Base-by-base conservation (phyloP, 92 coral and sea anemone species). In the Actinernus sp. region DNA sequence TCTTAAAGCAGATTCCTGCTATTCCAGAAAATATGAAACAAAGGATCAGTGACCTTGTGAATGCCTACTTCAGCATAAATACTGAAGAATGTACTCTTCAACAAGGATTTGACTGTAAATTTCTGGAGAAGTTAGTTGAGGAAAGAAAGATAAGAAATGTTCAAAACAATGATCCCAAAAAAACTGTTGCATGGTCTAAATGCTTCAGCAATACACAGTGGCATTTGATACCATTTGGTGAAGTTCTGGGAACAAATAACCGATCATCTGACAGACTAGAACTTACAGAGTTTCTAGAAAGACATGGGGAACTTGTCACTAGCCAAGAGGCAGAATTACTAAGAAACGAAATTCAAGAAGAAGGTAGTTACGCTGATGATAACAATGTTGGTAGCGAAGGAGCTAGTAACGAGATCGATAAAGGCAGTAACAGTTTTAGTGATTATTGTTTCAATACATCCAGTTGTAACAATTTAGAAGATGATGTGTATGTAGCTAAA, bases 211-310 rank as follows among this genome's bases (percentile, higher is more conserved):
- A 74, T 6, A 86, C 86, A 19, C 66, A 65, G 3, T 90, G 97
- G 97, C 66, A 81, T n/a, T 28, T 65, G 18, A 90, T 90, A 45
- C 83, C 97, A 38, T 39, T 81, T 29, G 97, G 97, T 0, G 87
- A 81, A 55, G 59, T 90, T 26, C 43, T 90, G 24, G 97, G 92
- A 37, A 45, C 59, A 3, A 48, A 61, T 8, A 27, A 47, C n/a
- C 44, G 40, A 47, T 48, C 84, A 12, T 39, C 67, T 18, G 45
- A 49, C 40, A 37, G 47, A 34, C 44, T 84, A 0, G 67, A 71
- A 48, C 26, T 71, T 2, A 18, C 72, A 31, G 30, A 26, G 27
- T 31, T 63, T 46, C 12, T n/a, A 18, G n/a, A n/a, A n/a, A n/a
- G n/a, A n/a, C n/a, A n/a, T n/a, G n/a, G n/a, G n/a, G n/a, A n/a